phyloP scores from a whole-genome alignment of 2,113 vertebrate genomes.

The Callipepla californica region DNA sequence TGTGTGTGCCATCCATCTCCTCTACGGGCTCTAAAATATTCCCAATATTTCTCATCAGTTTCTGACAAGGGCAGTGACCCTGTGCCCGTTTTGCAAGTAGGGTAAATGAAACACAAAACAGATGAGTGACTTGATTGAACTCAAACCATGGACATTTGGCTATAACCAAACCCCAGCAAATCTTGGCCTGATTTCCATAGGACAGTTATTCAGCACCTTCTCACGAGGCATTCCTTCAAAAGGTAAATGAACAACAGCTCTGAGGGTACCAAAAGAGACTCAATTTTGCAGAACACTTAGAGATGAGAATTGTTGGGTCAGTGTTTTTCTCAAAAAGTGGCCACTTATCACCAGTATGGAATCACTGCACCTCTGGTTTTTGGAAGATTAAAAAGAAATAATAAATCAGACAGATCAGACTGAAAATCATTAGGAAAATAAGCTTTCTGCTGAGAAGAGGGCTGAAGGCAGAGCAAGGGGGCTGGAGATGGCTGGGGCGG shows the following conservation, averaged over 20 bases:
- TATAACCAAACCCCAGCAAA: not conserved
- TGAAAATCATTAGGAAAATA: not conserved
- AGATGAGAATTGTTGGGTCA: not conserved
- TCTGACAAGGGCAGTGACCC: not conserved
- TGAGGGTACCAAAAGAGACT: not conserved
- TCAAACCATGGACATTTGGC: rapidly evolving
- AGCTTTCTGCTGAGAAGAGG: not conserved
- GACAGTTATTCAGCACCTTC: not conserved
- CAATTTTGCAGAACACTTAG: no score
- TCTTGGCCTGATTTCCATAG: not conserved
- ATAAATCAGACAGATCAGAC: not conserved
- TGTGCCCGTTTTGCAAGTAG: not conserved
- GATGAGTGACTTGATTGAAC: not conserved
- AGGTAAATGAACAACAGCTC: not conserved
- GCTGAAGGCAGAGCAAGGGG: not conserved
- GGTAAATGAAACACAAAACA: not conserved
- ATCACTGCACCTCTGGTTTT: not conserved
- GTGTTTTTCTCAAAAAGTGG: not conserved
- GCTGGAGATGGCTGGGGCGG: not conserved
- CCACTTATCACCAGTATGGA: not conserved
- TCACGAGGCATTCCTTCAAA: not conserved
- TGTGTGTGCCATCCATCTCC: not conserved
- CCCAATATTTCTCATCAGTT: no score
- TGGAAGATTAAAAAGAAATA: rapidly evolving
- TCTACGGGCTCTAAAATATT: rapidly evolving